A percentile compares a stretch with the other conserved stretches of the same genome.
These are phyloP conservation scores for Arge pagana DNA, from an alignment of 2,888 invertebrate species.

Conservation along the genomic window DNA sequence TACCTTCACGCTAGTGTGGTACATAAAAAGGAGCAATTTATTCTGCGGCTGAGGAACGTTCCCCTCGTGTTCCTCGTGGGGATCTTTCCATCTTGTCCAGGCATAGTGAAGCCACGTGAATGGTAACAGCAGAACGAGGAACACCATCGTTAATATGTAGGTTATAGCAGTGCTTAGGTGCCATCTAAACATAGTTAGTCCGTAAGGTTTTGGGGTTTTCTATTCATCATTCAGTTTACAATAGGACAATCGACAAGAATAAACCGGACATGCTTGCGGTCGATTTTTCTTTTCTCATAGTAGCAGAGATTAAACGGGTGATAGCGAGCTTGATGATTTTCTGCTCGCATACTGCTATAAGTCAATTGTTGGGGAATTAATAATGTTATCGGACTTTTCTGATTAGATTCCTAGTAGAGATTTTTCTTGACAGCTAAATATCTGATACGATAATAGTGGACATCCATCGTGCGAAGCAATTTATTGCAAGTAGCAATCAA, in stretches of 20 bases:
- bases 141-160: slow-evolving; percentile 56
- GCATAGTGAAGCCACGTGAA: slow-evolving; percentile 78
- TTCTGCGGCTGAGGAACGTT: slow-evolving; percentile 65
- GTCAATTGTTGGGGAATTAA: no score
- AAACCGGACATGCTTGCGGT: background rate
- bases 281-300: background rate
- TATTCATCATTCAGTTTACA: no score
- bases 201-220: slow-evolving; percentile 18
- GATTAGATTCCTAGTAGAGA: no score
- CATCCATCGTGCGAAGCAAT: no score
- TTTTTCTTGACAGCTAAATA: no score
- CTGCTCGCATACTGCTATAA: no score
- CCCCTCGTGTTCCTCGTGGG: slow-evolving; percentile 56
- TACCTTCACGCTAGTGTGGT: slow-evolving; percentile 59
- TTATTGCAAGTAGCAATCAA: no score
- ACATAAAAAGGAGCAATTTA: slow-evolving; percentile 62
- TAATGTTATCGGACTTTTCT: no score
- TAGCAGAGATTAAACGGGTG: no score
- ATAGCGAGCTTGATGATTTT: no score
- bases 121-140: slow-evolving; percentile 66
- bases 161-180: slow-evolving; percentile 60
- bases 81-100: slow-evolving; percentile 64
- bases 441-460: no score
- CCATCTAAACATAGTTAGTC: slow-evolving; percentile 47
- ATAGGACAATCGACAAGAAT: slow-evolving; percentile 24